Evolutionary conservation across 2,797 vertebrate genomes (phyloP), one percentile per base, ranked within the genome.

Genomic region (Micropoecilia bifurca): DNA sequence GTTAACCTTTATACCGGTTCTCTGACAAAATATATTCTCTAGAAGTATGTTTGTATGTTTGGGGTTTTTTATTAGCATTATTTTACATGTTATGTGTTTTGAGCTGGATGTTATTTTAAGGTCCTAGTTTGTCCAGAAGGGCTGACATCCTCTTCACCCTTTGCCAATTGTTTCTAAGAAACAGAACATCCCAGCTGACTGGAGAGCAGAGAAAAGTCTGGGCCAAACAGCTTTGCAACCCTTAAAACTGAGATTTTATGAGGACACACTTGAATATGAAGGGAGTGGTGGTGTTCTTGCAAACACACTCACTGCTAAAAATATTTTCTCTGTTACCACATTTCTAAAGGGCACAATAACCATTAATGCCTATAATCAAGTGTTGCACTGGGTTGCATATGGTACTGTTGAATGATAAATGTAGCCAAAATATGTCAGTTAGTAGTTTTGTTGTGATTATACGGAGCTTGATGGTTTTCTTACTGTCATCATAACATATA

Each of bases 191-290:
- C 30, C 57, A 61, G 57, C 28, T 61, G n/a, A 61, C 28, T 33
- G 57, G 57, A 61, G 14, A 61, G n/a, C 14, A 61, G 57, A 33
- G 57, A 14, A 61, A 61, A 13, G 57, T 4, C 57, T 30, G 5
- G 57, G 12, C 1, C 14, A 2, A 33, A 61, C 33, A 16, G 16
- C 30, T 63, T 18, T 8, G 59, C 12, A 63, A 18, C 30, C 30
- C 59, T 63, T 63, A 63, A 63, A 63, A 63, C n/a, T 59, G 30
- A 63, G 6, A 63, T 63, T 63, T 63, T 33, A 63, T 18, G 30
- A 30, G 59, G 59, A 18, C 30, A 33, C 28, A 33, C 59, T 36
- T 63, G 59, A 36, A 36, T 18, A 20, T 18, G 59, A 36, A 18
- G 59, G 59, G 30, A 36, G 18, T 33, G 30, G 59, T 18, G 30